These are phyloP conservation scores for Alosa alosa DNA, from an alignment of 2,113 vertebrate species.

Conservation along the genomic window DNA sequence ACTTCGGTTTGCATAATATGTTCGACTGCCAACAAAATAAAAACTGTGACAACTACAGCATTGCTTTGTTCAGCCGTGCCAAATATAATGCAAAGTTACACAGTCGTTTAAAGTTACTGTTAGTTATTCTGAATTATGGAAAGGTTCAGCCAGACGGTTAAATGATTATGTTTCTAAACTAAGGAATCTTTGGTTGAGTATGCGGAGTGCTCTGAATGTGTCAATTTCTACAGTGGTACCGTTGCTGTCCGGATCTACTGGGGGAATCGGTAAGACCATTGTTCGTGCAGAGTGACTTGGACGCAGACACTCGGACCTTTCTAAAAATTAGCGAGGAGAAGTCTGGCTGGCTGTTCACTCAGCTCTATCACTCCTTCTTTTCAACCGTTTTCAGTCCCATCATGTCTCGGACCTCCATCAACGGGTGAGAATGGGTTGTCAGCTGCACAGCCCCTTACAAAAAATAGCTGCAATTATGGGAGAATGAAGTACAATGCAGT, in stretches of 20 bases:
- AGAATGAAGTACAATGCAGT: too few species aligned
- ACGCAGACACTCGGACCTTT: slow-evolving; percentile 85
- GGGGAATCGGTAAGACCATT: slow-evolving; percentile 79
- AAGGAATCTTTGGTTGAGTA: not conserved
- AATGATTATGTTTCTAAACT: too few species aligned
- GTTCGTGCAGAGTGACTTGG: slow-evolving; percentile 91
- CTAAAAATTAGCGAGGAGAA: slow-evolving; percentile 90
- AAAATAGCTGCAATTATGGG: too few species aligned
- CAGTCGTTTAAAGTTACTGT: not conserved
- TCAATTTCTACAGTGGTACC: slow-evolving; percentile 81
- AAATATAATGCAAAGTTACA: not conserved
- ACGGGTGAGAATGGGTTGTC: slow-evolving; percentile 74
- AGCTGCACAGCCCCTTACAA: not conserved
- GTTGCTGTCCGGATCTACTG: slow-evolving; percentile 82
- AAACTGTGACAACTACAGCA: not conserved
- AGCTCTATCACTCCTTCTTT: slow-evolving; percentile 92
- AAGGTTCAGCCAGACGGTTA: not conserved
- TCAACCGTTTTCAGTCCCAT: slow-evolving; percentile 90
- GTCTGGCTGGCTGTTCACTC: slow-evolving; percentile 94
- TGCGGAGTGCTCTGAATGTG: not conserved
- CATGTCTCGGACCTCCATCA: slow-evolving; percentile 96
- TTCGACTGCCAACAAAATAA: too few species aligned
- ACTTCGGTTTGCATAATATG: too few species aligned
- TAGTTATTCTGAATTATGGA: not conserved
- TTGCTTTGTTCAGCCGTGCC: not conserved